Base-by-base conservation (phyloP, 2,797 vertebrate species). In the Ctenosaura bakeri region DNA sequence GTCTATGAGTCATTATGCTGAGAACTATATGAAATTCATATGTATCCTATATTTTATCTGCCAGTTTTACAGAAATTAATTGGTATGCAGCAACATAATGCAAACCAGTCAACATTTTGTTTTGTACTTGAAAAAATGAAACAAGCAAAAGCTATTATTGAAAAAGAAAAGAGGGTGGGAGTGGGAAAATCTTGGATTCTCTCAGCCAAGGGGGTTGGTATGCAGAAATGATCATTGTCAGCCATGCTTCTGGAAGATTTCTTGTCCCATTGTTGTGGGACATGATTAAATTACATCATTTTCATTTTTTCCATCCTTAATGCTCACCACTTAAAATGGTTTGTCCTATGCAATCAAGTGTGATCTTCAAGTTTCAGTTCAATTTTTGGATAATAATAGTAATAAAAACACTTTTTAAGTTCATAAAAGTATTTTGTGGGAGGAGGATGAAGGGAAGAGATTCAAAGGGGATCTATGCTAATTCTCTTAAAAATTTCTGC, bases 251-350 rank as follows among this genome's bases (percentile, higher is more conserved):
- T 93, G 95, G 93, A 95, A 95, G 94, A 95, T 92, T 93, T 91
- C 88, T 86, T 20, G 76, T 93, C 95, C 95, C 91, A 96, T 96
- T 96, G 94, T 97, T 92, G 88, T 88, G 89, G 93, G 93, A 96
- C 92, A 54, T 96, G 96, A 95, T 97, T 97, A 86, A 95, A 96
- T 97, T 96, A 96, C 94, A 93, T 94, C 92, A 97, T 96, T 96
- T 95, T 96, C 95, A 96, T 96, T 96, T 97, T 97, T 97, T 96
- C 97, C 94, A 89, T 96, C 94, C 93, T 91, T 95, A 89, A 93
- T 92, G 90, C 92, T 97, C 95, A 94, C 96, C 96, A 96, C 95
- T 96, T 97, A 94, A 96, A 97, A 94, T 91, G 93, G 89, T 95
- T 93, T 95, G 94, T 96, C 95, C 96, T 97, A 85, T 95, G 95